phyloP scores from a whole-genome alignment of 1,140 invertebrate species.

The Meloidogyne hapla region DNA sequence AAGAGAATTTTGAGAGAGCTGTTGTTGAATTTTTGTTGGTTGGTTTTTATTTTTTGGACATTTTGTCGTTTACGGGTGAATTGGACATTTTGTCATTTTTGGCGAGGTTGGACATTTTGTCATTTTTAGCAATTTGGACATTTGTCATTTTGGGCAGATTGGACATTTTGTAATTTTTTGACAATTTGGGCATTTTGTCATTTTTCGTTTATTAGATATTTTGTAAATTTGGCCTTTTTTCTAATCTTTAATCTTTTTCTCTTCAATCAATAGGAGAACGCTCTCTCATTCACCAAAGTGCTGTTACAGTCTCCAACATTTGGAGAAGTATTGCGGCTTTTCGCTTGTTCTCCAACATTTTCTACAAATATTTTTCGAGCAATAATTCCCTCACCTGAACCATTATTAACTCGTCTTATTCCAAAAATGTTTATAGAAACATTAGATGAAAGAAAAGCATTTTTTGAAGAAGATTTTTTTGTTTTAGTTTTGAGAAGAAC shows the following conservation, averaged over 20 bases:
- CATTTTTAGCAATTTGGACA: neutral
- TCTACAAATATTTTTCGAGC: neutral
- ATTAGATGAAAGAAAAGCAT: slow-evolving; percentile 20
- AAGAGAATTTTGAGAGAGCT: neutral
- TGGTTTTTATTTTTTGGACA: neutral
- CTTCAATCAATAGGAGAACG: slow-evolving; percentile 15
- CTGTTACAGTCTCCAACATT: slow-evolving; percentile 13
- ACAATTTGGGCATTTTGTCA: neutral
- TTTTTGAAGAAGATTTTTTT: slow-evolving; percentile 27
- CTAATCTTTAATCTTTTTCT: neutral
- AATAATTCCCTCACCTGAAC: slow-evolving; percentile 18
- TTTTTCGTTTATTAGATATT: too few species aligned
- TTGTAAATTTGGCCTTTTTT: too few species aligned
- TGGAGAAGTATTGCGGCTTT: neutral
- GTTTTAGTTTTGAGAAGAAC: slow-evolving; percentile 9
- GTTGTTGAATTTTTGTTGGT: slow-evolving; percentile 6
- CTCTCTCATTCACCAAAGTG: slow-evolving; percentile 11
- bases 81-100: neutral
- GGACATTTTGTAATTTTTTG: neutral
- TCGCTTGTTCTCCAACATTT: neutral
- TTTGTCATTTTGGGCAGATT: slow-evolving; percentile 2
- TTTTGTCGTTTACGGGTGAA: too few species aligned
- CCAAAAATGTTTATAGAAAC: slow-evolving; percentile 18
- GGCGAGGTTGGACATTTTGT: neutral
- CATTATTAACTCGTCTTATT: slow-evolving; percentile 5